A percentile compares a stretch with the other conserved stretches of the same genome.
Conservation (phyloP, 2,113 vertebrate genomes). For the Caloenas nicobarica region DNA sequence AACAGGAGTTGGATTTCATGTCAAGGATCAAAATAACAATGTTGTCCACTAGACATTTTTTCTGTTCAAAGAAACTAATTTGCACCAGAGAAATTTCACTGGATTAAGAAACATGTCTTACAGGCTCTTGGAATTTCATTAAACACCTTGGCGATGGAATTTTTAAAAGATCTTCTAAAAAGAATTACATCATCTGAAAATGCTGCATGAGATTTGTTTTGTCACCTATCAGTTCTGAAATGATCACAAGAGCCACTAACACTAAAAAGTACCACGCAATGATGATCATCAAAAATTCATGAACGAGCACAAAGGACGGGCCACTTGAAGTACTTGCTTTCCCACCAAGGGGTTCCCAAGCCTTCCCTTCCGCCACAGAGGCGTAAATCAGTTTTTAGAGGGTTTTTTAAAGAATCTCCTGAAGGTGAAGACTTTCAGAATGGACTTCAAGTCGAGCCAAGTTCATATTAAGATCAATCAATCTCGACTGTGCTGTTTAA, state of each 20-base stretch:
- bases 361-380: neutral
- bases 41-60: neutral
- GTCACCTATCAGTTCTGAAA: neutral
- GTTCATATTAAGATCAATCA: neutral
- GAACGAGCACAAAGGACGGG: neutral
- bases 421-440: neutral
- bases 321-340: neutral
- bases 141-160: neutral
- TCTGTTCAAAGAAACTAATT: neutral
- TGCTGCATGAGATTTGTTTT: neutral
- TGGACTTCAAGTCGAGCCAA: neutral
- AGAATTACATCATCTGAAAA: neutral
- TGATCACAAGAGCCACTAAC: neutral
- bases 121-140: neutral
- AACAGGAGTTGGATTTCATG: neutral
- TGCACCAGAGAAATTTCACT: neutral
- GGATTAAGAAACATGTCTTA: neutral
- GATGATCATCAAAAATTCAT: neutral
- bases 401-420: neutral
- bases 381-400: neutral
- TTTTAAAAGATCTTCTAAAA: neutral
- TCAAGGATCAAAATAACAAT: neutral
- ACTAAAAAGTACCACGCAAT: neutral
- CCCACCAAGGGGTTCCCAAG: neutral
- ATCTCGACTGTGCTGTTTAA: neutral